Evolutionary conservation across 2,888 invertebrate species (phyloP), one percentile per base, ranked within the genome.

Genomic region (Mythimna lalbum): DNA sequence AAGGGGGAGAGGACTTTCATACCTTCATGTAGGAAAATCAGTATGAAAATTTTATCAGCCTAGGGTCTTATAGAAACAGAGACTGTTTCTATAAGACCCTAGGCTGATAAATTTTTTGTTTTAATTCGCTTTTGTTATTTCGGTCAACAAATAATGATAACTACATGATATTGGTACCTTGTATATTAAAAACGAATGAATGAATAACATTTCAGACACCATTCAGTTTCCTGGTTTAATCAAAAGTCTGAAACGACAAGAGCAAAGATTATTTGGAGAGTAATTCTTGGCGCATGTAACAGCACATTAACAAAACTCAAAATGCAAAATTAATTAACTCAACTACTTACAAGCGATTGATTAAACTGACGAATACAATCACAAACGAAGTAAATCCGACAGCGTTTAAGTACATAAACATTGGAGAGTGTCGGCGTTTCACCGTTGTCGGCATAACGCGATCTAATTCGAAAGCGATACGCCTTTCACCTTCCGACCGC

Each of bases 391-490:
- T 81, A 80, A 82, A 84, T 82, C 80, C 78, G 80, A 85, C 81
- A 80, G 81, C 77, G 75, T 86, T 82, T 80, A 78, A 81, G 84
- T 86, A 86, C 82, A 78, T 87, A 86, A 87, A 86, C 88, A 90
- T 86, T 86, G 86, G 88, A 89, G 90, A 89, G 87, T 83, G 85
- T 78, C 84, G 73, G 86, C 90, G 93, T 93, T 95, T 94, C 94
- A 91, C 94, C 91, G 90, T 87, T 86, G 92, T 89, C 92, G 92
- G 90, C 92, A 92, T 88, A 93, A 90, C 90, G 93, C 93, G 94
- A 93, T 94, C 94, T 93, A 94, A 94, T 93, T 95, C 93, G 95
- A 95, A 95, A 95, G 95, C 92, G 93, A 95, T 94, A 92, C 90
- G 93, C 95, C 95, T 95, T 95, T 95, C 95, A 95, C 95, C 94